phyloP scores from a whole-genome alignment of 2,113 vertebrate species.

The Actenoides hombroni region DNA sequence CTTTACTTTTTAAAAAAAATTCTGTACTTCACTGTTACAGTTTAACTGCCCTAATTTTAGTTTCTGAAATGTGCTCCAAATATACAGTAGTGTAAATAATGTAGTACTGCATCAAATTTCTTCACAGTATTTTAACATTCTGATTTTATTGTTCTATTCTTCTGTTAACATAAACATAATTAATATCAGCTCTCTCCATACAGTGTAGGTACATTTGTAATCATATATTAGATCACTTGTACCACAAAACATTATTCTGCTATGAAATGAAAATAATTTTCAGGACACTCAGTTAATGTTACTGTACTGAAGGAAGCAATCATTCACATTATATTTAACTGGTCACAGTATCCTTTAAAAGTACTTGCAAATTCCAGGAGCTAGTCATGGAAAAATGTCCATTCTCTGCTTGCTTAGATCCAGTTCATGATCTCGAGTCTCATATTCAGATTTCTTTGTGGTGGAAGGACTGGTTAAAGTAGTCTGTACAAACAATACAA shows the following conservation, averaged over 20 bases:
- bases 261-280: not conserved
- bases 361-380: not conserved
- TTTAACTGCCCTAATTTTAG: not conserved
- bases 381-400: not conserved
- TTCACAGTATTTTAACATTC: not conserved
- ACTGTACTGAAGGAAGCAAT: not conserved
- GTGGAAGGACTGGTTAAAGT: not conserved
- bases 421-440: not conserved
- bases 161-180: not conserved
- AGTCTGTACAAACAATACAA: not conserved
- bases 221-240: not conserved
- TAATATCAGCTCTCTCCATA: not conserved
- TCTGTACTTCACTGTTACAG: not conserved
- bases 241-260: not conserved
- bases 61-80: not conserved
- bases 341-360: not conserved
- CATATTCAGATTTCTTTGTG: not conserved
- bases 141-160: not conserved
- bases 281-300: not conserved
- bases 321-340: not conserved
- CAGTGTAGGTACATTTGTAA: not conserved
- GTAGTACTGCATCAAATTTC: not conserved
- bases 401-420: not conserved
- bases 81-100: not conserved
- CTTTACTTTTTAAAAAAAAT: not conserved